Evolutionary conservation across 2,888 invertebrate species (phyloP).

Genomic region (Argyra leucocephala): DNA sequence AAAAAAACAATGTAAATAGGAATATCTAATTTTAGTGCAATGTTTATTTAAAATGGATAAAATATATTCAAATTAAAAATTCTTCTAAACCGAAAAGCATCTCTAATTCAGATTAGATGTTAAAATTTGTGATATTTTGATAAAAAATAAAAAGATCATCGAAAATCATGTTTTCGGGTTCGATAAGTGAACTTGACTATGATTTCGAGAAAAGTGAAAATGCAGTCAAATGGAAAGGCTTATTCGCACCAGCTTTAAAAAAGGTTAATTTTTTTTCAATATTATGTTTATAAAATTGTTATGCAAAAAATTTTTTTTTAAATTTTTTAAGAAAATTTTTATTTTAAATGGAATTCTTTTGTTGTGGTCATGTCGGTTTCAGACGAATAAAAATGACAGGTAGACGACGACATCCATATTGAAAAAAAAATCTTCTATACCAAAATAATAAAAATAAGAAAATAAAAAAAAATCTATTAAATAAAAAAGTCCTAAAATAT

Average conservation of each 20-base stretch:
- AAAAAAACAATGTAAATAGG: conserved; percentile 3
- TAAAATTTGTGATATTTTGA: background rate
- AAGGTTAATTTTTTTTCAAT: conserved; percentile 52
- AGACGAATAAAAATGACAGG: background rate
- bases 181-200: conserved; percentile 33
- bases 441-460: background rate
- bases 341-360: background rate
- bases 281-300: too few species aligned
- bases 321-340: background rate
- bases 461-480: background rate
- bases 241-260: conserved; percentile 76
- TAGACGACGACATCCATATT: conserved; percentile 2
- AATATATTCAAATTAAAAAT: background rate
- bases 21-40: background rate
- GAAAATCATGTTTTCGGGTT: conserved; percentile 4
- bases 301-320: too few species aligned
- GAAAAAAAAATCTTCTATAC: background rate
- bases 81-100: background rate
- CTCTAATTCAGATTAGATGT: background rate
- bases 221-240: conserved; percentile 82
- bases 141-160: background rate
- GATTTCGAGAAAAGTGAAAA: conserved; percentile 86
- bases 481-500: too few species aligned
- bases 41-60: background rate
- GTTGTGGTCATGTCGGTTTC: background rate